Percentiles rank a stretch among this genome's conserved stretches.
Evolutionary conservation across 2,888 invertebrate species (phyloP).

Genomic region (Epirrhoe tristata): DNA sequence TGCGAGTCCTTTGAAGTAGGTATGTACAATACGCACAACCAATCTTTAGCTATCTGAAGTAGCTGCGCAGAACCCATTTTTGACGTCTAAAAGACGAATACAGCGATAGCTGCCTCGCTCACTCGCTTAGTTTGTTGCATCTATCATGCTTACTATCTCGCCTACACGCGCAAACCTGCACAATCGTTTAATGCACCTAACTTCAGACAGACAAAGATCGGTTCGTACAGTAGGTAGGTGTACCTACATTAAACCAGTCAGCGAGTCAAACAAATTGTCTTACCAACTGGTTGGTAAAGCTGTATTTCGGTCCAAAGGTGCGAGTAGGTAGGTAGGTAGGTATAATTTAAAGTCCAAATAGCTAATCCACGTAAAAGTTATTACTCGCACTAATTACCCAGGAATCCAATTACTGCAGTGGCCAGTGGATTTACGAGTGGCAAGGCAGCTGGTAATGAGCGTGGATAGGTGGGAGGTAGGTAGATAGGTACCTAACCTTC

Average conservation of each 20-base stretch:
- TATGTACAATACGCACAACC: too few species aligned
- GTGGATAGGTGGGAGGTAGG: conserved; percentile 20
- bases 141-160: too few species aligned
- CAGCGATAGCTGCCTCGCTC: too few species aligned
- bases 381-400: conserved; percentile 43
- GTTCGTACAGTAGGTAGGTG: not conserved
- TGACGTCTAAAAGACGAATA: too few species aligned
- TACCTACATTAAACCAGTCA: not conserved
- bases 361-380: conserved; percentile 45
- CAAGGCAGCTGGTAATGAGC: conserved; percentile 41
- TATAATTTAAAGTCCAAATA: conserved; percentile 38
- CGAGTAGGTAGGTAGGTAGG: conserved; percentile 16
- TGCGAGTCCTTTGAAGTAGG: not conserved
- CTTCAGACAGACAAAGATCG: too few species aligned
- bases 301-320: conserved; percentile 9
- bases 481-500: too few species aligned
- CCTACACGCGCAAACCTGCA: too few species aligned
- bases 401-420: conserved; percentile 42
- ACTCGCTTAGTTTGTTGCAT: too few species aligned
- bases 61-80: too few species aligned
- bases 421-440: conserved; percentile 40
- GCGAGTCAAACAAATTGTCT: not conserved
- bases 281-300: conserved; percentile 6
- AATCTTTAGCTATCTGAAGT: too few species aligned
- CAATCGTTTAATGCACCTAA: too few species aligned